Evolutionary conservation across 2,797 vertebrate genomes (phyloP).

Genomic region (Aselliscus stoliczkanus): DNA sequence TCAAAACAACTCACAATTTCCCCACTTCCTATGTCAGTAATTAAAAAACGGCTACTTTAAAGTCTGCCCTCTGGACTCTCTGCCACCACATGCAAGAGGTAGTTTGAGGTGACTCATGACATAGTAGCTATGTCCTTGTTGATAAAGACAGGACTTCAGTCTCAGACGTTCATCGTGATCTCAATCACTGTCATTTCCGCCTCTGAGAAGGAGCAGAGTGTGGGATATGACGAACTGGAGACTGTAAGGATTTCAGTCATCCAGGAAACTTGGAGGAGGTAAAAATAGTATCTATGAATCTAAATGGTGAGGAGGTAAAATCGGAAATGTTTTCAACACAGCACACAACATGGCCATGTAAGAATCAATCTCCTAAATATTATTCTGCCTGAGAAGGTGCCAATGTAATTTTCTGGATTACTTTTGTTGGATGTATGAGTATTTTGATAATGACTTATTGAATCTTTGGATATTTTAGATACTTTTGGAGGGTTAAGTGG

Average conservation of each 20-base stretch:
- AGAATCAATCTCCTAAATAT: constrained; percentile 6
- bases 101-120: constrained; percentile 50
- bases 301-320: not conserved
- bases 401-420: not conserved
- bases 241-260: constrained; percentile 19
- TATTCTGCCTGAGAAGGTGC: not conserved
- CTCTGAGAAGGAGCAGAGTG: not conserved
- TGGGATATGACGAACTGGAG: constrained; percentile 44
- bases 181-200: constrained; percentile 13
- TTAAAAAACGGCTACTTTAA: not conserved
- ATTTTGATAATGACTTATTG: constrained; percentile 21
- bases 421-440: not conserved
- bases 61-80: not conserved
- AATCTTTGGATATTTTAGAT: constrained; percentile 27
- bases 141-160: constrained; percentile 31
- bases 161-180: not conserved
- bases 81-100: constrained; percentile 15
- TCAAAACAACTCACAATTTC: constrained; percentile 5
- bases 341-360: not conserved
- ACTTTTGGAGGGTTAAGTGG: not conserved
- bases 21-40: constrained; percentile 24
- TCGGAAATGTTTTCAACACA: not conserved
- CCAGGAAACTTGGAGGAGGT: constrained; percentile 24
- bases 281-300: constrained; percentile 14
- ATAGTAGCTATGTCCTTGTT: not conserved